Evolutionary conservation across 2,113 vertebrate species (phyloP), one percentile per base, ranked within the genome.

Genomic region (Pagrus major): DNA sequence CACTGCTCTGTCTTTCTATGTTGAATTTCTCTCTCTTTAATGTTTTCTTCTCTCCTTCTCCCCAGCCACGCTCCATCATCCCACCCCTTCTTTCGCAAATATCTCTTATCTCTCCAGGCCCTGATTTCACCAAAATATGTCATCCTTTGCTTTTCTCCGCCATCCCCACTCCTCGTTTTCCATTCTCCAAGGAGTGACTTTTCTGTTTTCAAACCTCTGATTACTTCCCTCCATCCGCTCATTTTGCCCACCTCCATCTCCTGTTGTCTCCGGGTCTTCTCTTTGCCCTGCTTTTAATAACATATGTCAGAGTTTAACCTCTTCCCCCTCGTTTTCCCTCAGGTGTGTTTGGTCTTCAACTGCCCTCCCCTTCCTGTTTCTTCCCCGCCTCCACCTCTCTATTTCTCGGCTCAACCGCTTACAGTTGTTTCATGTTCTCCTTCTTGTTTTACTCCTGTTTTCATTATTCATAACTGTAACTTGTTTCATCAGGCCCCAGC

Each of bases 381-480:
- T 46, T 60, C 71, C 68, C 49, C 14, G 7, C 61, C 52, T 54
- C 49, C 52, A 35, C 59, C 68, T 72, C 52, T 70, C 66, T 15
- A 6, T 65, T 72, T 80, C 27, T 56, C 46, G 25, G 20, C 71
- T 81, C 61, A 33, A 23, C 33, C 44, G 23, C 73, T 72, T 74
- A 27, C 41, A 80, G 41, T 39, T 85, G 55, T 87, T 78, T 78
- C 39, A 44, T 71, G 81, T 74, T 41, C 35, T 52, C 58, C 56
- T 70, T 85, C 58, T 74, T 82, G 21, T 85, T 76, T 85, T 77
- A 81, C 61, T 71, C 54, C 66, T 59, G n/a, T 81, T 87, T 88
- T 90, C 71, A 89, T 88, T 81, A 90, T 89, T 88, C 81, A 91
- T 88, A 76, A 77, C 60, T 75, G 60, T 84, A 81, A 81, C 87